Conservation (phyloP, 2,797 vertebrate species). For the Champsocephalus esox region DNA sequence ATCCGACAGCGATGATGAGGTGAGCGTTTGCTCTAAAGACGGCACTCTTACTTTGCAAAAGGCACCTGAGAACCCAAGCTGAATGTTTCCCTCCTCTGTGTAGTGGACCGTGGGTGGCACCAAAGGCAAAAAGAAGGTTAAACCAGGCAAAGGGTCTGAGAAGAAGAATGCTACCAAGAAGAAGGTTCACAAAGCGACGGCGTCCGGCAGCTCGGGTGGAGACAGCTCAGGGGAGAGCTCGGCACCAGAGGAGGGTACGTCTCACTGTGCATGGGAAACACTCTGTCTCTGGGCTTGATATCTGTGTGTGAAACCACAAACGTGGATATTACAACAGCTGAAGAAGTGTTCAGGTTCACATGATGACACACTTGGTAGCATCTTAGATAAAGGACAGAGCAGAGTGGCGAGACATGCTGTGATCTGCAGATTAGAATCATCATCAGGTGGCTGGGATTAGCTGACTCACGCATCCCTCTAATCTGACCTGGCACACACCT, state of each 20-base stretch:
- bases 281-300: not conserved
- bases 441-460: slow-evolving; percentile 56
- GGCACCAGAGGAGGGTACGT: slow-evolving; percentile 95
- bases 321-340: rapidly evolving
- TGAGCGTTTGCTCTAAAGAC: slow-evolving; percentile 46
- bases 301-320: not conserved
- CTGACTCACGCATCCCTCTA: slow-evolving; percentile 62
- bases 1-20: slow-evolving; percentile 97
- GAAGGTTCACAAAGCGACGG: slow-evolving; percentile 90
- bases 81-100: slow-evolving; percentile 4
- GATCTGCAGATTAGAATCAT: slow-evolving; percentile 18
- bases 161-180: slow-evolving; percentile 94
- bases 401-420: not conserved
- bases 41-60: not conserved
- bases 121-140: slow-evolving; percentile 97
- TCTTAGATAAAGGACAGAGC: not conserved
- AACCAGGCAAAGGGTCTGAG: slow-evolving; percentile 90
- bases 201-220: slow-evolving; percentile 96
- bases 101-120: slow-evolving; percentile 98
- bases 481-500: slow-evolving; percentile 25
- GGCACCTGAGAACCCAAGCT: not conserved
- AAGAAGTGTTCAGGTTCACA: not conserved
- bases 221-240: slow-evolving; percentile 97
- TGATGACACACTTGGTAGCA: not conserved
- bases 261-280: too few species aligned